Evolutionary conservation across 2,888 invertebrate species (phyloP).

Genomic region (Chrysotoxum bicinctum): DNA sequence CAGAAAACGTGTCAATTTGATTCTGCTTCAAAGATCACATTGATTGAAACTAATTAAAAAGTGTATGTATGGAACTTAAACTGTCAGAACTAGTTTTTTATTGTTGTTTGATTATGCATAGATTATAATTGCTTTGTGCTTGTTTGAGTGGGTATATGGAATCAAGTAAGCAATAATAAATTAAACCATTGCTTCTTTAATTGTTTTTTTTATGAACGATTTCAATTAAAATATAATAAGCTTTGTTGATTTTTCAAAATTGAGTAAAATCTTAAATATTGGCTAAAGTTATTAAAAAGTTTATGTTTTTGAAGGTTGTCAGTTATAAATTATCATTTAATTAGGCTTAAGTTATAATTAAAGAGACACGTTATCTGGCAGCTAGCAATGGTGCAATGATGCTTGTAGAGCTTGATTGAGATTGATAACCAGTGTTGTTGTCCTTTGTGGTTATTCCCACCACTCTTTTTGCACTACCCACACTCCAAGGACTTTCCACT

Average conservation of each 20-base stretch:
- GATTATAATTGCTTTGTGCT: conserved; percentile 8
- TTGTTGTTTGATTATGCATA: background rate
- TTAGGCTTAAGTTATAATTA: too few relatives aligned
- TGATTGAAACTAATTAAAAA: conserved; percentile 28
- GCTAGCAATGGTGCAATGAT: too few relatives aligned
- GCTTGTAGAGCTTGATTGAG: too few relatives aligned
- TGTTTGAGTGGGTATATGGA: background rate
- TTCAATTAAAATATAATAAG: background rate
- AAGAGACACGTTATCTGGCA: too few relatives aligned
- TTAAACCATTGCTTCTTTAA: background rate
- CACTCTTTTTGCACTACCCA: too few relatives aligned
- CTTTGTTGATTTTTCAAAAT: background rate
- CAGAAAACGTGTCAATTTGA: conserved; percentile 30
- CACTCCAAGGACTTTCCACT: too few relatives aligned
- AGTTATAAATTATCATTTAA: too few relatives aligned
- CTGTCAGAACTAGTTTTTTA: background rate
- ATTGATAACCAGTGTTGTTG: too few relatives aligned
- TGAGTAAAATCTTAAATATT: too few relatives aligned
- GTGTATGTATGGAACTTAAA: background rate
- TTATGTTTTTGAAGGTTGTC: too few relatives aligned
- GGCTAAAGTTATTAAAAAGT: too few relatives aligned
- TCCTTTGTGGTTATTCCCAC: too few relatives aligned
- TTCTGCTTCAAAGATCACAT: conserved; percentile 36
- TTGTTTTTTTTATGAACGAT: background rate
- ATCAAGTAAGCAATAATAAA: background rate